Conservation (phyloP, 2,797 vertebrate genomes). For the Liparis tanakae region DNA sequence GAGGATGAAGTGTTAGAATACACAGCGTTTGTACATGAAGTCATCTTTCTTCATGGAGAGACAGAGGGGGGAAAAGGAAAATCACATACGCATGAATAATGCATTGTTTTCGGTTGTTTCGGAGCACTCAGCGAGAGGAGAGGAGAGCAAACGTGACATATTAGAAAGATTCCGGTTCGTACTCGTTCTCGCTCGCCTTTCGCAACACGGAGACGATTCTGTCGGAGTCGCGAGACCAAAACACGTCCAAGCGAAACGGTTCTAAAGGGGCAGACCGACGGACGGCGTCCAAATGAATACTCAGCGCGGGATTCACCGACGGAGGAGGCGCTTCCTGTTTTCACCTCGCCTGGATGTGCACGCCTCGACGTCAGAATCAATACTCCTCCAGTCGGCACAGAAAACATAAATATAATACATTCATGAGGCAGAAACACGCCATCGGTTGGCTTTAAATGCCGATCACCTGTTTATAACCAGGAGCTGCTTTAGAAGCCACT, state of each 20-base stretch:
- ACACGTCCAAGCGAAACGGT: slow-evolving; percentile 40
- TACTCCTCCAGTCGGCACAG: slow-evolving; percentile 14
- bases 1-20: slow-evolving; percentile 44
- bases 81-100: slow-evolving; percentile 70
- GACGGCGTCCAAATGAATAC: slow-evolving; percentile 42
- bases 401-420: background rate
- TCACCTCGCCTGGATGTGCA: slow-evolving; percentile 23
- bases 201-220: slow-evolving; percentile 53
- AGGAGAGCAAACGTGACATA: slow-evolving; percentile 62
- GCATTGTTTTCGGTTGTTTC: slow-evolving; percentile 67
- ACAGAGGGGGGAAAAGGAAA: background rate
- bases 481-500: background rate
- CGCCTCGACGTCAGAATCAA: slow-evolving; percentile 30
- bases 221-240: slow-evolving; percentile 51
- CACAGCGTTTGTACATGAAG: slow-evolving; percentile 49
- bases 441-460: background rate
- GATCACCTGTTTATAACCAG: background rate
- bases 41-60: slow-evolving; percentile 52
- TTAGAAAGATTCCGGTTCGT: slow-evolving; percentile 71
- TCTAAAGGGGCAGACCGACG: slow-evolving; percentile 34
- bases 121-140: slow-evolving; percentile 54
- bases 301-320: slow-evolving; percentile 40
- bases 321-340: slow-evolving; percentile 19
- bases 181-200: slow-evolving; percentile 56
- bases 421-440: slow-evolving; percentile 19